Conservation (phyloP, 2,113 vertebrate species). For the Ranitomeya imitator region DNA sequence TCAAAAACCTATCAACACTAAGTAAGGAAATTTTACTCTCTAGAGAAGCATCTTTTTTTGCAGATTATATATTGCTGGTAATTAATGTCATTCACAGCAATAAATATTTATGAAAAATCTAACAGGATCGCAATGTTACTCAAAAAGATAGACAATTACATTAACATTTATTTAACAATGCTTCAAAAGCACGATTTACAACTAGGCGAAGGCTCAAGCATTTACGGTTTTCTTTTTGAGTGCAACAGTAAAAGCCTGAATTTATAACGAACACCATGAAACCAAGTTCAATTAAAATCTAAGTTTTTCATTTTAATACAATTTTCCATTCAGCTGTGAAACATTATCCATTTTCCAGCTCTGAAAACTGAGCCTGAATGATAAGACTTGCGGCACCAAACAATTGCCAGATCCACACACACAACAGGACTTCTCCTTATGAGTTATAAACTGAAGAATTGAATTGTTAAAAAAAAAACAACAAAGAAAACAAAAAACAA, state of each 20-base stretch:
- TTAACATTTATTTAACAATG: not conserved
- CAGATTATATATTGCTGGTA: slow-evolving; percentile 21
- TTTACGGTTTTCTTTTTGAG: not conserved
- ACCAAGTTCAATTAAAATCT: too few species aligned
- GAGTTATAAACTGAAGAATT: not conserved
- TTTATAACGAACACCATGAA: too few species aligned
- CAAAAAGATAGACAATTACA: slow-evolving; percentile 35
- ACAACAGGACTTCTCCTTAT: not conserved
- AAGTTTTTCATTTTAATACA: too few species aligned
- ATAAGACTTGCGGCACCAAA: too few species aligned
- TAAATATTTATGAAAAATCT: slow-evolving; percentile 3
- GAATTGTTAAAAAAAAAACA: not conserved
- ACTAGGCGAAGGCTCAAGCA: not conserved
- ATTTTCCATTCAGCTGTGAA: too few species aligned
- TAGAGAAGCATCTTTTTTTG: not conserved
- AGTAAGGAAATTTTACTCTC: not conserved
- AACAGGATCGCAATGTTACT: not conserved
- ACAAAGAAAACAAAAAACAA: not conserved
- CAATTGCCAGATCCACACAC: too few species aligned
- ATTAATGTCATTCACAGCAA: slow-evolving; percentile 19
- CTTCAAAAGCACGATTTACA: not conserved
- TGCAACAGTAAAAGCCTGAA: not conserved
- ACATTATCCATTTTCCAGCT: too few species aligned
- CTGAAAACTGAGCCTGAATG: too few species aligned
- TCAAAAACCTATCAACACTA: not conserved